These are phyloP conservation scores for Protaetia brevitarsis DNA, from an alignment of 1,140 invertebrate species.

Conservation along the genomic window DNA sequence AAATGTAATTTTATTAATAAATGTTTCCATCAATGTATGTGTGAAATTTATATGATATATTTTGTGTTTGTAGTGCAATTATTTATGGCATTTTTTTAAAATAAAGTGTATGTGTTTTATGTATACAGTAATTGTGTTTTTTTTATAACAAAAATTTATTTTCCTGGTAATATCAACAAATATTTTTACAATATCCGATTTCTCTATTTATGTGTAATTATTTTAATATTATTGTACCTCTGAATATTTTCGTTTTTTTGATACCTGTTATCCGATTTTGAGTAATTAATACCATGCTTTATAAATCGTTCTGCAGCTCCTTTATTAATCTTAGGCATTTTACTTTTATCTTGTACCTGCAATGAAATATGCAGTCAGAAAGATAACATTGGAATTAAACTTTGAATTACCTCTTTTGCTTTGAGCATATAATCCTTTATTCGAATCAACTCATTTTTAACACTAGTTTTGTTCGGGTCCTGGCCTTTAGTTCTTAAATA, in stretches of 20 bases:
- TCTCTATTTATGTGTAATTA: no score
- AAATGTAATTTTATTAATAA: not conserved
- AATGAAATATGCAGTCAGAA: not conserved
- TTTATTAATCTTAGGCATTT: conserved; percentile 55
- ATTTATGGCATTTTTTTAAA: not conserved
- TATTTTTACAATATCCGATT: no score
- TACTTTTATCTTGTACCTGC: conserved; percentile 52
- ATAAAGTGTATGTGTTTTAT: not conserved
- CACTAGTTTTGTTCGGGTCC: conserved; percentile 55
- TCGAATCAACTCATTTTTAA: conserved; percentile 57
- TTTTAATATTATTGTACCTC: no score
- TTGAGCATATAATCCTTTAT: conserved; percentile 58
- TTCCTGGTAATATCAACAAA: no score
- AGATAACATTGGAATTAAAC: not conserved
- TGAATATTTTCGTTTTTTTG: not conserved
- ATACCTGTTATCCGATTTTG: not conserved
- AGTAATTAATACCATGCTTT: conserved; percentile 51
- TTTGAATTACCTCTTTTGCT: conserved; percentile 52
- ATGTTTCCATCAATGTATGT: not conserved
- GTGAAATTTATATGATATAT: not conserved
- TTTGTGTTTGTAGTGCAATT: not conserved
- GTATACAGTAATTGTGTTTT: no score
- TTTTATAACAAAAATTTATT: no score
- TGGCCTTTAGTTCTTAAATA: conserved; percentile 56
- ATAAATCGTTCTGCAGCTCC: conserved; percentile 58